phyloP scores from a whole-genome alignment of 2,113 vertebrate species.

The Sturnus vulgaris region DNA sequence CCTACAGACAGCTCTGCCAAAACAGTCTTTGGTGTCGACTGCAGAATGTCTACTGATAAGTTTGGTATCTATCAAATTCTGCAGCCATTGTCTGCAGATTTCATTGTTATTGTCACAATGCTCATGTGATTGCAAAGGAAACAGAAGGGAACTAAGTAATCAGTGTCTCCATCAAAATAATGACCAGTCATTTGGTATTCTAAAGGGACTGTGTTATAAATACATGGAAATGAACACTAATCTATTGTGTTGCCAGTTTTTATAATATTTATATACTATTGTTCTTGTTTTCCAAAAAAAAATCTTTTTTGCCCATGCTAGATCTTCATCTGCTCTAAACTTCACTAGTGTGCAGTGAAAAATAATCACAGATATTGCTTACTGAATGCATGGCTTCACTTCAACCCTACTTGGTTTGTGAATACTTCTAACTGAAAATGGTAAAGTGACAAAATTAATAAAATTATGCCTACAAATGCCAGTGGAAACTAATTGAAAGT shows the following conservation, averaged over 20 bases:
- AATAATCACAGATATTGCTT: neutral
- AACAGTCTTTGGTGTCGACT: neutral
- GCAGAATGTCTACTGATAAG: neutral
- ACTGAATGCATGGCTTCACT: neutral
- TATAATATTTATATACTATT: neutral
- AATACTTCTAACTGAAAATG: neutral
- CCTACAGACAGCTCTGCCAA: neutral
- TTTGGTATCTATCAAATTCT: neutral
- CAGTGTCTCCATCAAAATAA: neutral
- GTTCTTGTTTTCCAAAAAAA: neutral
- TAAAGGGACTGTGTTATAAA: neutral
- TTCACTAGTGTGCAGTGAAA: neutral
- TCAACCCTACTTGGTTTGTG: neutral
- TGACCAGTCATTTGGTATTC: neutral
- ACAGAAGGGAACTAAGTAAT: neutral
- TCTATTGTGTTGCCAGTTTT: neutral
- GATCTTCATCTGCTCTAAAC: neutral
- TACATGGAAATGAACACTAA: neutral
- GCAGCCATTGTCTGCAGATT: neutral
- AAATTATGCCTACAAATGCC: neutral
- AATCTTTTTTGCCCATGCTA: neutral
- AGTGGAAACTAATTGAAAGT: neutral
- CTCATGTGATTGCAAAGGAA: conserved; percentile 21
- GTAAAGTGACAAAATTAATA: neutral
- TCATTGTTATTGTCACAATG: conserved; percentile 27